Evolutionary conservation across 2,113 vertebrate genomes (phyloP), one percentile per base, ranked within the genome.

Genomic region (Myotis davidii): DNA sequence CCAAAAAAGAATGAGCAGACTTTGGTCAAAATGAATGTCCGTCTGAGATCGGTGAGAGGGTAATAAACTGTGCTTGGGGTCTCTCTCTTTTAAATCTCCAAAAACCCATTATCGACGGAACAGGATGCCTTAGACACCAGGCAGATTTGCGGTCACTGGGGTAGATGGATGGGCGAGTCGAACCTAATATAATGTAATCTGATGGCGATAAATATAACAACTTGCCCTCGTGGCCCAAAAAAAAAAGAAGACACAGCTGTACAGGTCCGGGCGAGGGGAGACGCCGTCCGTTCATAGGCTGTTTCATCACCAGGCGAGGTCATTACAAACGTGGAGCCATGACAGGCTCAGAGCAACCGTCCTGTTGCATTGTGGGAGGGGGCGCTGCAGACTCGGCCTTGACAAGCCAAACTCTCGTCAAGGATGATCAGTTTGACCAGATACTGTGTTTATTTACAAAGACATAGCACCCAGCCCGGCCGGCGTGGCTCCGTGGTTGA

Each of bases 21-120:
- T 21, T 88, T 34, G 67, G 77, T 37, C 76, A 89, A 87, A 87
- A 73, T 54, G 23, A 84, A 95, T 56, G 45, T 69, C 84, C 84
- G 48, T 37, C 76, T 42, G 65, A 54, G 34, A 88, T 92, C 64
- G 61, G 9, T 65, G 79, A 81, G 34, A 54, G 74, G 21, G 61
- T 67, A 54, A 85, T 85, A 93, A 82, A 54, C 54, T 67, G 18
- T 14, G 82, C 34, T 69, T 73, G 59, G 50, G 77, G 70, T 76
- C 54, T 37, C 54, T 45, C 25, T 69, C 48, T 64, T 74, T 83
- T 65, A 56, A 84, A 64, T 69, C 34, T 84, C 81, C 59, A 50
- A 45, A 94, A 94, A 48, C 37, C 52, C 6, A 61, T 89, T 59
- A 77, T 8, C 77, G 76, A 52, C 52, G 52, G 13, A 61, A 83